These are phyloP conservation scores for Amiota minor DNA, from an alignment of 2,888 invertebrate species.

Conservation along the genomic window DNA sequence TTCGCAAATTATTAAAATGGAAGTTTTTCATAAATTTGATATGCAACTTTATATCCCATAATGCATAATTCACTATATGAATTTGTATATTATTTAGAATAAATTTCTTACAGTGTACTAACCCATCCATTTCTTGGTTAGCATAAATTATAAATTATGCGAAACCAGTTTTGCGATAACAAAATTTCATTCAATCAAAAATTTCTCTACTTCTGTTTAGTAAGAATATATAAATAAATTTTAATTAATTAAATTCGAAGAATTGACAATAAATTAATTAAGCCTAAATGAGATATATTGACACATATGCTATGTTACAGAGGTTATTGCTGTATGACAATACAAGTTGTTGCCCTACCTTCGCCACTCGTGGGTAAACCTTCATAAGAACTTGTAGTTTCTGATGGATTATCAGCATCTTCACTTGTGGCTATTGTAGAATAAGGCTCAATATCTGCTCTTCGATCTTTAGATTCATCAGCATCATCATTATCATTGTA, in stretches of 20 bases:
- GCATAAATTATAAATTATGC: background rate
- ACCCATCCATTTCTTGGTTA: too few species aligned
- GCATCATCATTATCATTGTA: background rate
- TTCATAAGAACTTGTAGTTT: background rate
- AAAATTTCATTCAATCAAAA: background rate
- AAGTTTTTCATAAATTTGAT: too few species aligned
- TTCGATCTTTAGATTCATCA: background rate
- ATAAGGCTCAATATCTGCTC: background rate
- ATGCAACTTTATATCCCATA: too few species aligned
- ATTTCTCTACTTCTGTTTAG: background rate
- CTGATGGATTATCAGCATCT: background rate
- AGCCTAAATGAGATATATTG: background rate
- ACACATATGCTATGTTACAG: too few species aligned
- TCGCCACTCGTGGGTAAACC: background rate
- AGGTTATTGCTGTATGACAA: background rate
- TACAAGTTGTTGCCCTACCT: background rate
- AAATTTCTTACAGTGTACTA: too few species aligned
- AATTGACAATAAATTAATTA: background rate
- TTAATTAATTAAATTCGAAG: background rate
- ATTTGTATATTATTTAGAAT: too few species aligned
- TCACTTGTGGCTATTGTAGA: background rate
- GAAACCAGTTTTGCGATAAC: slow-evolving; percentile 7
- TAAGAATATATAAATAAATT: background rate
- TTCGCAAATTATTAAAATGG: too few species aligned
- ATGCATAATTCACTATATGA: too few species aligned